A percentile compares a stretch with the other conserved stretches of the same genome.
These are phyloP conservation scores for Anguilla japonica DNA, from an alignment of 2,113 vertebrate genomes.

Conservation along the genomic window DNA sequence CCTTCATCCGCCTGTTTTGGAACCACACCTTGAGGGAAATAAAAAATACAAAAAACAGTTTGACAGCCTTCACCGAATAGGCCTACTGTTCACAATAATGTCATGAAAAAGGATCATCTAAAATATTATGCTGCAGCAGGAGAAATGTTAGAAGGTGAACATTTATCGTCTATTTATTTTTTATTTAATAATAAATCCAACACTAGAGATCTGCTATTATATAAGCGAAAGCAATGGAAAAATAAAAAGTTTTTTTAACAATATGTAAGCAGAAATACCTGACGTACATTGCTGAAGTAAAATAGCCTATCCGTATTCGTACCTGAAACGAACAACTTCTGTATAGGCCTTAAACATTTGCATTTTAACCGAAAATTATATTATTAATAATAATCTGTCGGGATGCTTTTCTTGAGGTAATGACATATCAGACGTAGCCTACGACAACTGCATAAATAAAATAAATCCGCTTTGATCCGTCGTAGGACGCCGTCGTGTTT, in stretches of 20 bases:
- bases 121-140: too few relatives aligned
- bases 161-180: too few relatives aligned
- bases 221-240: too few relatives aligned
- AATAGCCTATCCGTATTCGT: too few relatives aligned
- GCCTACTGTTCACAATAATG: too few relatives aligned
- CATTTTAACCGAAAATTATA: neutral
- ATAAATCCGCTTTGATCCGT: neutral
- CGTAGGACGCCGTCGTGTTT: neutral
- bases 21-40: slow-evolving; percentile 84
- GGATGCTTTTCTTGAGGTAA: neutral
- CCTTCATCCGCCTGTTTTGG: slow-evolving; percentile 95
- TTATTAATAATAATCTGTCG: neutral
- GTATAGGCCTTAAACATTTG: neutral
- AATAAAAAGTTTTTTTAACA: neutral
- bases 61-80: slow-evolving; percentile 11
- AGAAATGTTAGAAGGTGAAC: too few relatives aligned
- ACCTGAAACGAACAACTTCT: neutral
- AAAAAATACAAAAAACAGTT: slow-evolving; percentile 54
- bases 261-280: too few relatives aligned
- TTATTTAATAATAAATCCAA: neutral
- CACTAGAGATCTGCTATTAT: neutral
- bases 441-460: neutral
- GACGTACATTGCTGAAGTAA: too few relatives aligned
- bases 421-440: too few relatives aligned
- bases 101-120: too few relatives aligned